Base-by-base conservation (phyloP, 2,797 vertebrate species). In the Pseudochirops cupreus region DNA sequence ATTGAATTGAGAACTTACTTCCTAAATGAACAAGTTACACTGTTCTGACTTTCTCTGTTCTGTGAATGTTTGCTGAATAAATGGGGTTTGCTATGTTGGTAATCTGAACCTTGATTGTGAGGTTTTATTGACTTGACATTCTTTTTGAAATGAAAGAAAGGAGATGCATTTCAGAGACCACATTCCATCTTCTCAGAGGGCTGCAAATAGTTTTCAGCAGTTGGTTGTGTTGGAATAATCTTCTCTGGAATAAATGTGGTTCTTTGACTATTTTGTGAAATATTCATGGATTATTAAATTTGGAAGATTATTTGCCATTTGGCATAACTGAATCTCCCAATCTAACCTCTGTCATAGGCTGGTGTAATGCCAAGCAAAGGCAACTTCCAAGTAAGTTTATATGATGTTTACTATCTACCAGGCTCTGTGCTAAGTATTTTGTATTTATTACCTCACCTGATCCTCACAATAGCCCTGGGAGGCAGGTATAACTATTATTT, bases 121-220 rank as follows among this genome's bases (percentile, higher is more conserved):
- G 57, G 39, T 54, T 94, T 92, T 50, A 82, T 96, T 95, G 50
- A 89, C n/a, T n/a, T 90, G 18, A 56, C 55, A 58, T 96, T 90
- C 92, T 14, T 92, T 95, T 94, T 53, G 82, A 91, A 92, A 57
- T 54, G 91, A 1, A 93, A 92, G n/a, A 0, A 29, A 28, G 31
- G 26, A 52, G 6, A 56, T 93, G 10, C 21, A 24, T 97, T 92
- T 52, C 39, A 50, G 54, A 82, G 50, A 82, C 1, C 7, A 33
- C 3, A 28, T 82, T 9, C 39, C 24, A 39, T 39, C 3, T 12
- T 91, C 28, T 93, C 50, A 62, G 58, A 5, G 6, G 21, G 33
- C 2, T 67, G n/a, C 31, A 59, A 54, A n/a, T 92, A 31, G 26
- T n/a, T 58, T 91, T 62, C 12, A 52, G 39, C 21, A n/a, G 39